Evolutionary conservation across 2,888 invertebrate species (phyloP).

Genomic region (Formica aserva): DNA sequence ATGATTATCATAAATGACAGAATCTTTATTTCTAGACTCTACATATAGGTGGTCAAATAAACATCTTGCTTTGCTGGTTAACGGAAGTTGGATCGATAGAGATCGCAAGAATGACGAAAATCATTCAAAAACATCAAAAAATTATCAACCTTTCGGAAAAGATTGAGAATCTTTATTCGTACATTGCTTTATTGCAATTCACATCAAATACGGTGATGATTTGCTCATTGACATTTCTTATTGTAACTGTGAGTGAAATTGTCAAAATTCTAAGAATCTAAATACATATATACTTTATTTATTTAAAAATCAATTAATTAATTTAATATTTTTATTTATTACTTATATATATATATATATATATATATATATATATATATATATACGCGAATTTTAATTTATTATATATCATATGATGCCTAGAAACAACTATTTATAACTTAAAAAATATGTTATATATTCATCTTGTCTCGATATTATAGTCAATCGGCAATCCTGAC

Average conservation of each 20-base stretch:
- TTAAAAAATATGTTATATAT: not conserved
- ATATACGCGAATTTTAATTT: not conserved
- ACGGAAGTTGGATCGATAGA: not conserved
- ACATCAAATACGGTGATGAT: conserved; percentile 61
- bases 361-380: not conserved
- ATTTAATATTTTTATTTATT: not conserved
- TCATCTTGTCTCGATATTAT: not conserved
- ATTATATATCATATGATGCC: not conserved
- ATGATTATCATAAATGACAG: not conserved
- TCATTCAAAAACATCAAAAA: conserved; percentile 53
- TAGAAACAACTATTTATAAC: not conserved
- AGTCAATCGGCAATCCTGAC: conserved; percentile 60
- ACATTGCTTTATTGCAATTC: conserved; percentile 62
- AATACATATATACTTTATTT: not conserved
- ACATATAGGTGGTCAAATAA: conserved; percentile 55
- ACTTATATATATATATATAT: not conserved
- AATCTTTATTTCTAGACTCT: conserved; percentile 34
- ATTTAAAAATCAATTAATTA: not conserved
- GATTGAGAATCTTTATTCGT: conserved; percentile 63
- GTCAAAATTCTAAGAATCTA: not conserved
- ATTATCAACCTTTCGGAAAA: conserved; percentile 58
- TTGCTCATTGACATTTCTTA: conserved; percentile 63
- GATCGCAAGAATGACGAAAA: not conserved
- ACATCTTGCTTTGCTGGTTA: conserved; percentile 35
- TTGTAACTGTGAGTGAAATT: conserved; percentile 63